Base-by-base conservation (phyloP, 2,888 invertebrate genomes). In the Plagodis pulveraria region DNA sequence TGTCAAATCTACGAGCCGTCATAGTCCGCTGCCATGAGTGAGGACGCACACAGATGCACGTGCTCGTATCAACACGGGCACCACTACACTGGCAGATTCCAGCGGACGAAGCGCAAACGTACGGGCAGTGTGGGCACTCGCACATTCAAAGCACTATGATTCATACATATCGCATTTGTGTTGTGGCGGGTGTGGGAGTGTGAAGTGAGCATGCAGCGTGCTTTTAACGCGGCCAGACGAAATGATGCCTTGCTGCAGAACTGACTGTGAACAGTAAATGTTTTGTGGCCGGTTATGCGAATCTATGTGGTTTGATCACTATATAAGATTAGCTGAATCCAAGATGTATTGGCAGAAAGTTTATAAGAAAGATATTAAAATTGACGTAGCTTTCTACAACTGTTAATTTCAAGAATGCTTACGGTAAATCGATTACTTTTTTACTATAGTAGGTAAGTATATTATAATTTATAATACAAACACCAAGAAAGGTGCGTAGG, bases 1-100 rank as follows among this genome's bases (percentile, higher is more conserved):
- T 93, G 93, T 93, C 93, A 93, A 93, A 92, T 93, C 93, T 93
- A 93, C 93, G 91, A 87, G 86, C 92, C 93, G 93, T 93, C 93
- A 93, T 93, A 91, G 92, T 89, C 89, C 83, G 91, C 87, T 91
- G 92, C 90, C 90, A 92, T 91, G 91, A 91, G 90, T 88, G 87
- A 66, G 85, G 83, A 79, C 90, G 83, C 93, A 87, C 91, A 90
- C 91, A 89, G 72, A 54, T 71, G 70, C 78, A 67, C 89, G 86
- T 79, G 81, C 85, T 77, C 83, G 80, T 86, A 83, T 85, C 81
- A 63, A 83, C 78, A 87, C 80, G 80, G 83, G 63, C 88, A 92
- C 92, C 59, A 90, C 86, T 86, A 91, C 93, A 92, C 90, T 89
- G 90, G 86, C 88, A 90, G 77, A 51, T 84, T 86, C 87, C 88